These are phyloP conservation scores for Eupeodes corollae DNA, from an alignment of 1,140 invertebrate species.

Conservation along the genomic window DNA sequence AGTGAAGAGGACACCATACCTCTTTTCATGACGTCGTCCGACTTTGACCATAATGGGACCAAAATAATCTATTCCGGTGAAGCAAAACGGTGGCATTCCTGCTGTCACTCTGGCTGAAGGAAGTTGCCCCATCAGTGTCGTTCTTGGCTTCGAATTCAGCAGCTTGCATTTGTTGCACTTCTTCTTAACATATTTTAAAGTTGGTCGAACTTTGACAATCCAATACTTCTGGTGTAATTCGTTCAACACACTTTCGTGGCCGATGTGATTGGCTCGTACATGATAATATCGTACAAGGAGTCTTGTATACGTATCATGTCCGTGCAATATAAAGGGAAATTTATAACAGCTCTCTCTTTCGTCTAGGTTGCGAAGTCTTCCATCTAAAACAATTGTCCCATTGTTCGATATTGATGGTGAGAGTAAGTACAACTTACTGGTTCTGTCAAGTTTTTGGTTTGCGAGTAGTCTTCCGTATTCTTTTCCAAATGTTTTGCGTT, in stretches of 20 bases:
- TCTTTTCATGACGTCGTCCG: conserved; percentile 9
- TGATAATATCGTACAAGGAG: conserved; percentile 2
- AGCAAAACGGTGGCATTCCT: not conserved
- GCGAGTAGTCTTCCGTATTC: too few relatives aligned
- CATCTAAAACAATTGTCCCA: not conserved
- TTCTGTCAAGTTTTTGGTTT: not conserved
- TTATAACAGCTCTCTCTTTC: not conserved
- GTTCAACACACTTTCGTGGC: conserved; percentile 8
- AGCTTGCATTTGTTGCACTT: not conserved
- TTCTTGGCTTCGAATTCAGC: not conserved
- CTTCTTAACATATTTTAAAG: not conserved
- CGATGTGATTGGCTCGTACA: not conserved
- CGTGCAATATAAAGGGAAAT: not conserved
- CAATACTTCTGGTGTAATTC: conserved; percentile 6
- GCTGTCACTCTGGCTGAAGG: not conserved
- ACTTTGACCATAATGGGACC: not conserved
- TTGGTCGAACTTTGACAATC: not conserved
- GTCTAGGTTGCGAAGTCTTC: not conserved
- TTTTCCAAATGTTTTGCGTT: too few relatives aligned
- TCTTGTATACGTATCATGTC: not conserved
- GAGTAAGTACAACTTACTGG: not conserved
- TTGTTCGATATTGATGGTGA: not conserved
- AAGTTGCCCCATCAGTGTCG: not conserved
- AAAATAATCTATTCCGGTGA: not conserved
- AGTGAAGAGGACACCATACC: conserved; percentile 11